Base-by-base conservation (phyloP, 1,140 invertebrate genomes). In the Drosophila kohkoa region DNA sequence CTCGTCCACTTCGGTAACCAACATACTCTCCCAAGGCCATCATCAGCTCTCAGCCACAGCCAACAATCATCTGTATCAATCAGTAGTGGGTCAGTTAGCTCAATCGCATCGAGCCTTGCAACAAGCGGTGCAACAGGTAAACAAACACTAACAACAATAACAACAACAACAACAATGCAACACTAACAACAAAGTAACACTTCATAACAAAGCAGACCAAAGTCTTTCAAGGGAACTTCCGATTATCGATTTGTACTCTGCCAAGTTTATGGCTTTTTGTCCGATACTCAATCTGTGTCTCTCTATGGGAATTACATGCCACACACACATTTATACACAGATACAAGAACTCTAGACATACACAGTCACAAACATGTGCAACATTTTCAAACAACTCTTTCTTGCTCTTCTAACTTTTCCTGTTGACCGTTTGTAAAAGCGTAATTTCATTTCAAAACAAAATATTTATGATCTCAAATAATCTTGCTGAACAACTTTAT, bases 11-110 rank as follows among this genome's bases (percentile, higher is more conserved):
- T 92, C 91, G 90, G 91, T 92, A 92, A 92, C 91, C 91, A 92
- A 92, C 91, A 89, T 91, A 91, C 91, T 91, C 83, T 92, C 91
- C 87, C 91, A 92, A 92, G 92, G 90, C 92, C 91, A 92, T 91
- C 90, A 90, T 92, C 91, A 76, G 91, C 92, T 91, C 92, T 92
- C 91, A 92, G 92, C 90, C 92, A 92, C 89, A 92, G 86, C 77
- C 91, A 92, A 87, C 92, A 92, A 55, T 92, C 92, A 90, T 92
- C 92, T 92, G 91, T 92, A 92, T 92, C 92, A 92, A 92, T 92
- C 91, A 92, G 92, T 91, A 92, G 92, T 92, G 92, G 92, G 88
- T 92, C 92, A 92, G 91, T 92, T 91, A 92, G 92, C 90, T 92
- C 92, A 92, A 92, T 92, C 91, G 92, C 92, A 83, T 92, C 92